Evolutionary conservation across 2,113 vertebrate species (phyloP).

Genomic region (Hemichromis elongatus): DNA sequence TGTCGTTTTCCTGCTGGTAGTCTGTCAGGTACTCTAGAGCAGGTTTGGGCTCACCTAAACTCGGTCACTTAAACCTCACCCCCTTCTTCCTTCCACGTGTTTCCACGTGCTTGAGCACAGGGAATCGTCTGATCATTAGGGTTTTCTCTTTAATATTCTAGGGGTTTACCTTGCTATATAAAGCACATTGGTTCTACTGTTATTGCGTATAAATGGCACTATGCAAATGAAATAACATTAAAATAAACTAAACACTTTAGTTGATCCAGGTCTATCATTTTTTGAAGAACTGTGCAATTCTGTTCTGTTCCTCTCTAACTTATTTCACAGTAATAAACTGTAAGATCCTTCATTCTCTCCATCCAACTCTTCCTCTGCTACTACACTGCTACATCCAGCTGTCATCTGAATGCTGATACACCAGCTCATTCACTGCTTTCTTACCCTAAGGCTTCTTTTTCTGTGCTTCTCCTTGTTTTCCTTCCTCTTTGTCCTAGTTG

Average conservation of each 20-base stretch:
- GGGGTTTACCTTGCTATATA: not conserved
- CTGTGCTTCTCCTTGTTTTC: not conserved
- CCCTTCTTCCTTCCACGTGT: not conserved
- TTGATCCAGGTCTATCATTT: not conserved
- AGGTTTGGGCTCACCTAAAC: not conserved
- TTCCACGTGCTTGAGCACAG: not conserved
- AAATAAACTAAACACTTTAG: not conserved
- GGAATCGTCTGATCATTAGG: not conserved
- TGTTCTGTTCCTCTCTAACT: not conserved
- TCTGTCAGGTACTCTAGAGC: not conserved
- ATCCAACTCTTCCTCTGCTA: not conserved
- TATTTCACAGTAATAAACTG: not conserved
- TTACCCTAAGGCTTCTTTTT: not conserved
- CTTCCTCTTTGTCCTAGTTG: not conserved
- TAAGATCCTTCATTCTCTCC: not conserved
- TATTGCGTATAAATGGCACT: not conserved
- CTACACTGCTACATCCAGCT: not conserved
- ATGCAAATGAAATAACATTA: not conserved
- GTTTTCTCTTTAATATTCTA: fast-evolving
- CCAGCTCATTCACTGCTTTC: not conserved
- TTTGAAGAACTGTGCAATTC: slow-evolving; percentile 26
- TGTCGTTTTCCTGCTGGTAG: not conserved
- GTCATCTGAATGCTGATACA: not conserved
- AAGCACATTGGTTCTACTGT: not conserved
- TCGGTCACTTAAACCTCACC: not conserved